Evolutionary conservation across 2,797 vertebrate species (phyloP).

Genomic region (Schizothorax lantsangensis): DNA sequence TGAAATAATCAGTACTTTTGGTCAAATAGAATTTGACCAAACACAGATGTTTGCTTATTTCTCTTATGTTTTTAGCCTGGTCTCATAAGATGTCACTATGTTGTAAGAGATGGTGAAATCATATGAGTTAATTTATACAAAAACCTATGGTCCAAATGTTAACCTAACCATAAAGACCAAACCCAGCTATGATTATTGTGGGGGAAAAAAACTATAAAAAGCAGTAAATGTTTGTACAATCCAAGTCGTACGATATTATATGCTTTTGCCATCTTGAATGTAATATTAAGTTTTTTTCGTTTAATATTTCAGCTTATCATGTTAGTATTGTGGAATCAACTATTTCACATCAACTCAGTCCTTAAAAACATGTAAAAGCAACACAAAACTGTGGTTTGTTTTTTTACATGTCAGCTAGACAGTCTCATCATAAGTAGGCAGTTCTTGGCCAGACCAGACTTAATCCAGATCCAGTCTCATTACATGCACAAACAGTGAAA

Average conservation of each 20-base stretch:
- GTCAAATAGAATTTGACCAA: neutral
- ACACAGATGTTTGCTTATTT: neutral
- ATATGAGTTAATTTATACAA: neutral
- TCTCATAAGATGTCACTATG: neutral
- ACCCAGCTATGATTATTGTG: neutral
- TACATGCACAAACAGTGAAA: conserved; percentile 12
- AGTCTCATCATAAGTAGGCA: neutral
- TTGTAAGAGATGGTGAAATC: neutral
- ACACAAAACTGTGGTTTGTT: neutral
- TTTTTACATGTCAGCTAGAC: neutral
- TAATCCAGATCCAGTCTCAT: neutral
- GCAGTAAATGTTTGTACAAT: neutral
- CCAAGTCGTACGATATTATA: neutral
- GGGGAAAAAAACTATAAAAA: neutral
- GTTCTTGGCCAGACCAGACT: conserved; percentile 1
- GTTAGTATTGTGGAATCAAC: neutral
- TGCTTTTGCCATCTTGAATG: neutral
- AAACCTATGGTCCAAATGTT: neutral
- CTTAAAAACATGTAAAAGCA: neutral
- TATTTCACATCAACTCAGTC: neutral
- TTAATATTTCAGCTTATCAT: neutral
- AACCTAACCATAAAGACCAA: neutral
- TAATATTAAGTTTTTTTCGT: neutral
- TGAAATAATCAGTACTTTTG: neutral
- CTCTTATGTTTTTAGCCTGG: neutral